Evolutionary conservation across 2,797 vertebrate species (phyloP).

Genomic region (Falco cherrug): DNA sequence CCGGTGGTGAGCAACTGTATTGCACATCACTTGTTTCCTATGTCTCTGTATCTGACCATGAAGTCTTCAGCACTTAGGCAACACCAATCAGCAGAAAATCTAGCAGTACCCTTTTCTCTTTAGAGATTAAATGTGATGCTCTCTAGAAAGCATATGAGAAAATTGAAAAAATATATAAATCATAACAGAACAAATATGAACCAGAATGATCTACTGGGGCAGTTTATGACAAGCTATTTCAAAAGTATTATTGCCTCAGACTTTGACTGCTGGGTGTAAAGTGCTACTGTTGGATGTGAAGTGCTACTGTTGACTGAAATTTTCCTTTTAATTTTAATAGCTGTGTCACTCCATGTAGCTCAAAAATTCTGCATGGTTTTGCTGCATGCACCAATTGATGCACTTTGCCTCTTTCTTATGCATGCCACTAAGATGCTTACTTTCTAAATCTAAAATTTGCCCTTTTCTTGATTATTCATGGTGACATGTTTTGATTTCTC

Average conservation of each 20-base stretch:
- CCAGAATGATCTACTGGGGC: neutral
- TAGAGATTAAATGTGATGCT: rapidly evolving
- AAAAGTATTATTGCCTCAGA: neutral
- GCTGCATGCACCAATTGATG: neutral
- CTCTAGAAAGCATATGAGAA: neutral
- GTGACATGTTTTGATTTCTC: neutral
- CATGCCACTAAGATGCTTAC: neutral
- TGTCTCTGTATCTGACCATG: neutral
- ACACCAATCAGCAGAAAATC: neutral
- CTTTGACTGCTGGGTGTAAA: neutral
- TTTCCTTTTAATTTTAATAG: neutral
- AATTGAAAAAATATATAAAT: neutral
- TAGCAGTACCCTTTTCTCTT: neutral
- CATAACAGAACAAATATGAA: neutral
- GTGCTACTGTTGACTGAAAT: neutral
- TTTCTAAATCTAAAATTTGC: neutral
- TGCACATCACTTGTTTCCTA: too few relatives aligned
- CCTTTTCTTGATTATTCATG: conserved; percentile 10
- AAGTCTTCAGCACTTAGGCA: neutral
- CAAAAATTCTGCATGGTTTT: neutral
- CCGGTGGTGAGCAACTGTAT: too few relatives aligned
- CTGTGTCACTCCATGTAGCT: neutral
- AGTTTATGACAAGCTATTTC: neutral
- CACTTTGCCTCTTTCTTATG: neutral
- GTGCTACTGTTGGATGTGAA: neutral